Conservation (phyloP, 2,888 invertebrate species). For the Cheilosia variabilis region DNA sequence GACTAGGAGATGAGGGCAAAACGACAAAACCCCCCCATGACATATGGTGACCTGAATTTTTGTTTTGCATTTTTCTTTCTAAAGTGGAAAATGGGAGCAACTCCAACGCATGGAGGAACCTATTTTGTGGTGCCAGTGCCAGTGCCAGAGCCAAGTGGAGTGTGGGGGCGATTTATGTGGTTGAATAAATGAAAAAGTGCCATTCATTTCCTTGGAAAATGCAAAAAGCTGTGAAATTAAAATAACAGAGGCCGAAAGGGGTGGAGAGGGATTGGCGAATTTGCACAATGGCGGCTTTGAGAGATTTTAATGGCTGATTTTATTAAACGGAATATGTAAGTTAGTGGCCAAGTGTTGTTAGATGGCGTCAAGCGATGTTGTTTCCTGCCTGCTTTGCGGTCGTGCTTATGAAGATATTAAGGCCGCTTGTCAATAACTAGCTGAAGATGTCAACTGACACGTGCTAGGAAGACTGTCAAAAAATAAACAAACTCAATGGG, state of each 20-base stretch:
- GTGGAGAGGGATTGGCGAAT: not conserved
- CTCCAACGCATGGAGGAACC: conserved; percentile 66
- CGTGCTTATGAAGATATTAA: too few relatives aligned
- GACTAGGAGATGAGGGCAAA: conserved; percentile 28
- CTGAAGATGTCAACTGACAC: too few relatives aligned
- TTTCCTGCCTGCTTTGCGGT: not conserved
- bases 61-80: conserved; percentile 36
- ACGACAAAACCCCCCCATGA: conserved; percentile 32
- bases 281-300: conserved; percentile 57
- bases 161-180: conserved; percentile 50
- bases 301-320: conserved; percentile 57
- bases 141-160: conserved; percentile 29
- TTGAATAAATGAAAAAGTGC: conserved; percentile 63
- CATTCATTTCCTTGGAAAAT: conserved; percentile 35
- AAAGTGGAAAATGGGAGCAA: conserved; percentile 69
- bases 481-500: too few relatives aligned
- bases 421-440: too few relatives aligned
- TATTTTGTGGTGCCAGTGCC: conserved; percentile 54
- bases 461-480: too few relatives aligned
- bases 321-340: conserved; percentile 31
- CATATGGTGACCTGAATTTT: conserved; percentile 66
- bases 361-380: not conserved
- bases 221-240: conserved; percentile 48
- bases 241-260: conserved; percentile 25
- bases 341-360: conserved; percentile 2